Evolutionary conservation across 2,797 vertebrate genomes (phyloP).

Genomic region (Gymnothorax javanicus): DNA sequence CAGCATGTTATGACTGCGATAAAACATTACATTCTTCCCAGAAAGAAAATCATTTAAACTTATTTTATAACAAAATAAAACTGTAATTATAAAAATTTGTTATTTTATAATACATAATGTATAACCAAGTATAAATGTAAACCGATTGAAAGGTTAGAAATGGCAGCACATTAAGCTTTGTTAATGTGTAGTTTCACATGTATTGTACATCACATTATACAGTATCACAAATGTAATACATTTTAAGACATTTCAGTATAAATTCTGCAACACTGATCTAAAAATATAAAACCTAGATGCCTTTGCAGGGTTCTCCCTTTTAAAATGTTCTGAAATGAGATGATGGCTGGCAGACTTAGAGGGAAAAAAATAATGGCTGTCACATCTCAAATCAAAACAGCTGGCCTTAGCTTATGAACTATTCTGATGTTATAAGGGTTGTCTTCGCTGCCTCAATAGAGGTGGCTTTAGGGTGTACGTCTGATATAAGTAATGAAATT

Average conservation of each 20-base stretch:
- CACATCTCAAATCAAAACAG: neutral
- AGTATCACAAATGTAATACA: neutral
- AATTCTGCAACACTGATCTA: neutral
- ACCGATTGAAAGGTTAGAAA: neutral
- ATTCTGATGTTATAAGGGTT: neutral
- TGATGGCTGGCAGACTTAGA: neutral
- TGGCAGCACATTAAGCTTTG: neutral
- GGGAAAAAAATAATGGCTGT: neutral
- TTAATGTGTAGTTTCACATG: neutral
- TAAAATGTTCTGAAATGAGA: neutral
- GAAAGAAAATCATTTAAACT: neutral
- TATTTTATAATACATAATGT: neutral
- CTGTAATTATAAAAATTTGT: neutral
- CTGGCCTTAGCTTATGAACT: neutral
- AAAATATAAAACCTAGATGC: conserved; percentile 1
- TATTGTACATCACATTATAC: neutral
- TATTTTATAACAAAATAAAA: neutral
- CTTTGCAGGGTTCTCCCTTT: neutral
- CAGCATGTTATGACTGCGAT: neutral
- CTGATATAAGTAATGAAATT: neutral
- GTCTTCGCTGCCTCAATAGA: neutral
- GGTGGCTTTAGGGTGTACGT: neutral
- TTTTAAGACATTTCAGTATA: conserved; percentile 17
- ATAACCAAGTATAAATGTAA: neutral
- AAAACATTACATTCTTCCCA: neutral